Evolutionary conservation across 1,140 invertebrate genomes (phyloP).

Genomic region (Acyrthosiphon pisum): DNA sequence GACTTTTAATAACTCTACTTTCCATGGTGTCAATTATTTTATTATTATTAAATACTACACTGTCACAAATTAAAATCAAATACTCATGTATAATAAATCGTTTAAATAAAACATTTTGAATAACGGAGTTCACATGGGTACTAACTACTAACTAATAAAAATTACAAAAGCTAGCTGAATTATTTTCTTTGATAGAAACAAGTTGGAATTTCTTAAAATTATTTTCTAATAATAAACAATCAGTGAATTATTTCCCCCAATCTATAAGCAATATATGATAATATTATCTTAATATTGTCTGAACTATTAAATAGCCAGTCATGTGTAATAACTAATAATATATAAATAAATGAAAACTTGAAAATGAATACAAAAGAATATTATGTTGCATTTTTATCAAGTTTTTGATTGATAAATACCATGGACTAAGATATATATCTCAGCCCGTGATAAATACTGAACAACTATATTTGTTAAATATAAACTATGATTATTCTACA

Average conservation of each 20-base stretch:
- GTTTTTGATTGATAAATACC: not conserved
- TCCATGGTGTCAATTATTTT: slow-evolving; percentile 45
- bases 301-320: not conserved
- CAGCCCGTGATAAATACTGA: not conserved
- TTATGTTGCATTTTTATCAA: not conserved
- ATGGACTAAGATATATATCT: no score
- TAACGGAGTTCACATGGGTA: not conserved
- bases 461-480: slow-evolving; percentile 16
- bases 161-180: not conserved
- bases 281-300: slow-evolving; percentile 37
- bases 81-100: not conserved
- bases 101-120: slow-evolving; percentile 6
- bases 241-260: slow-evolving; percentile 26
- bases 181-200: slow-evolving; percentile 21
- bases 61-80: slow-evolving; percentile 37
- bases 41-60: not conserved
- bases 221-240: slow-evolving; percentile 52
- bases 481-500: not conserved
- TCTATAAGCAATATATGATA: slow-evolving; percentile 22
- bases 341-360: slow-evolving; percentile 17
- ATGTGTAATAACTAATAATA: not conserved
- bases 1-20: slow-evolving; percentile 29
- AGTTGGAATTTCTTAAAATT: slow-evolving; percentile 36
- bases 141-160: slow-evolving; percentile 15
- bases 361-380: not conserved